Percentiles rank a stretch among this genome's conserved stretches.
phyloP scores from a whole-genome alignment of 2,888 invertebrate species.

The Lumbricus terrestris region DNA sequence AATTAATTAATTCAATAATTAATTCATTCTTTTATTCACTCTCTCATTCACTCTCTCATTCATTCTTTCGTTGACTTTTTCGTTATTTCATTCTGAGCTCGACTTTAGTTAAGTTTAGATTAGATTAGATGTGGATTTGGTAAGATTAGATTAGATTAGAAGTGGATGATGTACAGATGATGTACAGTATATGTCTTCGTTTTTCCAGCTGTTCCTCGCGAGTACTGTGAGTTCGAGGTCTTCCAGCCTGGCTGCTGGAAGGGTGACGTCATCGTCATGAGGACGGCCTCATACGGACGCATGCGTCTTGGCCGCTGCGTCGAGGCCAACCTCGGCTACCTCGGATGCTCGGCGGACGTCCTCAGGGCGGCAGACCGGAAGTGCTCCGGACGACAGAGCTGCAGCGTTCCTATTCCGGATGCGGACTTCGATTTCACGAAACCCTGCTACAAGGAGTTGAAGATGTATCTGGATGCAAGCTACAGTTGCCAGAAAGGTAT shows the following conservation, averaged over 20 bases:
- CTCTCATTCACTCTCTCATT: neutral
- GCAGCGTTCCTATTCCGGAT: constrained; percentile 30
- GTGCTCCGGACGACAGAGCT: constrained; percentile 30
- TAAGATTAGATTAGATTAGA: too few species aligned
- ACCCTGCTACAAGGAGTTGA: constrained; percentile 32
- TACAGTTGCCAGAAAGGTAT: constrained; percentile 29
- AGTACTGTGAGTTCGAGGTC: constrained; percentile 32
- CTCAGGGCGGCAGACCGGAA: constrained; percentile 29
- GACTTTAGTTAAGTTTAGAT: neutral
- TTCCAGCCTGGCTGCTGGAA: constrained; percentile 27
- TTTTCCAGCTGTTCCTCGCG: neutral
- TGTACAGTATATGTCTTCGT: neutral
- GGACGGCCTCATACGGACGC: constrained; percentile 29
- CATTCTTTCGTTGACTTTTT: too few species aligned
- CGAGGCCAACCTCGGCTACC: constrained; percentile 30
- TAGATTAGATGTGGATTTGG: too few species aligned
- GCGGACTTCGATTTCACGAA: constrained; percentile 22
- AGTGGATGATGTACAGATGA: neutral
- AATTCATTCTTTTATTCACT: too few species aligned
- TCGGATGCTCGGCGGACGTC: constrained; percentile 32
- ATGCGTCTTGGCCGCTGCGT: constrained; percentile 34
- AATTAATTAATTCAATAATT: neutral
- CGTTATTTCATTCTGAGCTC: too few species aligned
- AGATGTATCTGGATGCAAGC: constrained; percentile 33
- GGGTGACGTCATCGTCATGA: constrained; percentile 28